A percentile compares a stretch with the other conserved stretches of the same genome.
Conservation (phyloP, 30 jellyfish, hydroid and myxozoan species). For the Aurelia coerulea region DNA sequence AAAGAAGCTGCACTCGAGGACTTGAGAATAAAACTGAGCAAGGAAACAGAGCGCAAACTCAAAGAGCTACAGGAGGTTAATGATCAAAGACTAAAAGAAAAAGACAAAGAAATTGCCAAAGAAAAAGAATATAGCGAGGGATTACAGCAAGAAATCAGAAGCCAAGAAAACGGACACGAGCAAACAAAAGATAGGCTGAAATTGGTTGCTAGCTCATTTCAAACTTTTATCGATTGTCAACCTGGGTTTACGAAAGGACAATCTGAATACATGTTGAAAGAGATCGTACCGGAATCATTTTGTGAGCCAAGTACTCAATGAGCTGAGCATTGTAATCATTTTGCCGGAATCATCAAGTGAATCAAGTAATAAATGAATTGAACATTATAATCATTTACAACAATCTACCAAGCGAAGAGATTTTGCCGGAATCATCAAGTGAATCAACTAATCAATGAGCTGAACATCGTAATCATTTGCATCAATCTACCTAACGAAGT, state of each 20-base stretch:
- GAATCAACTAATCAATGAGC: too few species aligned
- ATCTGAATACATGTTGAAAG: slow-evolving; percentile 42
- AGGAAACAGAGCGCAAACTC: slow-evolving; percentile 1
- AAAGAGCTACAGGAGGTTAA: background rate
- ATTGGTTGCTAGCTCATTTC: slow-evolving; percentile 19
- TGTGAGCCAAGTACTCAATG: too few species aligned
- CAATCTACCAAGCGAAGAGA: too few species aligned
- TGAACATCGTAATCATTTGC: too few species aligned
- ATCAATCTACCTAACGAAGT: too few species aligned
- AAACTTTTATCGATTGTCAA: slow-evolving; percentile 48
- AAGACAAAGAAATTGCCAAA: slow-evolving; percentile 6
- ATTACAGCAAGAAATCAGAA: slow-evolving; percentile 8
- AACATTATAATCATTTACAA: too few species aligned
- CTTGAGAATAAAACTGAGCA: background rate
- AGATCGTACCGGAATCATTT: background rate
- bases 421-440: too few species aligned
- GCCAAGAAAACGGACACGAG: background rate
- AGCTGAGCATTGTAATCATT: background rate
- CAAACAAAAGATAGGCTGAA: slow-evolving; percentile 39
- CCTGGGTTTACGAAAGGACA: slow-evolving; percentile 64
- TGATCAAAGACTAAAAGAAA: slow-evolving; percentile 5
- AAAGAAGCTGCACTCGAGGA: slow-evolving; percentile 29
- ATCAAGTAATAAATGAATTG: too few species aligned
- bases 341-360: background rate
- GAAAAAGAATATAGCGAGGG: slow-evolving; percentile 4